Evolutionary conservation across 2,888 invertebrate genomes (phyloP), one percentile per base, ranked within the genome.

Genomic region (Corbicula japonica): DNA sequence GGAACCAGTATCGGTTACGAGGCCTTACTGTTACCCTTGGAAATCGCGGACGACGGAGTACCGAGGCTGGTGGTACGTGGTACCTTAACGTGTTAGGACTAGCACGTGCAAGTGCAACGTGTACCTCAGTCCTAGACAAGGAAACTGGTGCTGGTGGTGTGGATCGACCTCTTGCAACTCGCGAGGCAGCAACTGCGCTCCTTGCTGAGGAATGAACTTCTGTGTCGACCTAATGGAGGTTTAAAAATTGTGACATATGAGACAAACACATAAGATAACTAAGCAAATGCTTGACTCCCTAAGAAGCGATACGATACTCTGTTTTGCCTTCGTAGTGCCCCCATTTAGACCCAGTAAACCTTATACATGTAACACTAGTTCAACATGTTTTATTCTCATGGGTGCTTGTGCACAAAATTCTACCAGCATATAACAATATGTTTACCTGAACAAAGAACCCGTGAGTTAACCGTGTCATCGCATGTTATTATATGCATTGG

Each of bases 121-220:
- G 76, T 80, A 81, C 84, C 80, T 80, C 80, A 78, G 66, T 58
- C 70, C 61, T 72, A 35, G 63, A 54, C 28, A 60, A 10, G 21
- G 44, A 28, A 46, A 63, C n/a, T n/a, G 65, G 52, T 38, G 62
- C 41, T 38, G 78, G 80, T 80, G 84, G 74, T 38, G 76, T 66
- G 28, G 80, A 80, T 12, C 78, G 83, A 69, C 85, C 80, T 71
- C 85, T 86, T 71, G 86, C 83, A 74, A 84, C 87, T 70, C 89
- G 85, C 77, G 86, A 83, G 66, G 87, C 82, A 69, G 87, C 89
- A 60, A 88, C 89, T 38, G 89, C 84, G 60, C 85, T 75, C 76
- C 84, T 86, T 61, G 90, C 88, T 73, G 86, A 84, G 61, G 87
- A 78, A 84, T 88, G 88, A 68, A 84, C 69, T 84, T 90, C 89